Base-by-base conservation (phyloP, 92 coral and sea anemone species). In the Plumapathes pennacea region DNA sequence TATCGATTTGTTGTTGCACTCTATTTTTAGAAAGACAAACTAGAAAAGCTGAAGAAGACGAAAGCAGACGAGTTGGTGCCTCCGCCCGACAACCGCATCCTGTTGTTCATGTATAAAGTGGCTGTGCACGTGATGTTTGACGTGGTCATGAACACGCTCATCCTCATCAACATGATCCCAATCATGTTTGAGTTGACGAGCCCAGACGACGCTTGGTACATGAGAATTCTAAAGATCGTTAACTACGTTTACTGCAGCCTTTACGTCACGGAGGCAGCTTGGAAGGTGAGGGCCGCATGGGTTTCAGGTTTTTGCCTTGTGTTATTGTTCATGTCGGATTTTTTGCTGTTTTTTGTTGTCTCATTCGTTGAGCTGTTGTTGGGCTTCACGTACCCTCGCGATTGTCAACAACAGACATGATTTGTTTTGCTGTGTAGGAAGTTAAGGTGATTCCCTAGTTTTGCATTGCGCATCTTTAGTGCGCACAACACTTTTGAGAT, bases 61-160 rank as follows among this genome's bases (percentile, higher is more conserved):
- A 89, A 81, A 51, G 84, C 85, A 9, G 43, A 85, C 10, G 98
- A 88, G 23, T 69, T 64, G 44, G 69, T 89, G 14, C 89, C 84
- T 4, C 62, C 81, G 3, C 98, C 96, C 10, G 36, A 30, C 10
- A 54, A 60, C 60, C 72, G 54, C 7, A 40, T 92, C 17, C 89
- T 74, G 40, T 64, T 65, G 36, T 69, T 71, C 41, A 62, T 88
- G 84, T 92, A 88, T 64, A 50, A 54, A 39, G 80, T 92, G n/a
- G 82, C 88, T 22, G 89, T 54, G 44, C 90, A 92, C 33, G 80
- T 92, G 36, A 69, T 67, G 65, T 88, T 92, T 74, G 98, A 92
- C 38, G 85, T 85, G n/a, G 70, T 75, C 11, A 79, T 92, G 65
- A 81, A 92, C 15, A 50, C 71, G 0, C 69, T 92, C 12, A 92